Conservation (phyloP, 2,888 invertebrate genomes). For the Lepidocyrtinus sp. region DNA sequence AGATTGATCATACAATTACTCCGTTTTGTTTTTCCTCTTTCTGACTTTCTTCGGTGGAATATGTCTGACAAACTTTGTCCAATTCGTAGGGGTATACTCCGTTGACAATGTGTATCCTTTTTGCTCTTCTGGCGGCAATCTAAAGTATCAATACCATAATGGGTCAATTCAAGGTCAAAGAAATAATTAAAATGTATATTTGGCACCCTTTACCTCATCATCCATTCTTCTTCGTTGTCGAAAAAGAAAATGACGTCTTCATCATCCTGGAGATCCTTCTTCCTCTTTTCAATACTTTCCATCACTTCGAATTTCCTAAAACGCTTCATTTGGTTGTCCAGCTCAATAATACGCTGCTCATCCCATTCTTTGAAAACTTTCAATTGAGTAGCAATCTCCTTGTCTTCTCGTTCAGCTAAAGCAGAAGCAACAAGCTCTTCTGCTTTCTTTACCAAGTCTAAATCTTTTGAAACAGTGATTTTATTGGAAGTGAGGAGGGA, state of each 20-base stretch:
- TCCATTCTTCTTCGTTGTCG: conserved; percentile 81
- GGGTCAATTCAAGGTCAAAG: neutral
- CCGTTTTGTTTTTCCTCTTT: conserved; percentile 56
- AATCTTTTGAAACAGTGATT: conserved; percentile 31
- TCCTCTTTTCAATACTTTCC: conserved; percentile 77
- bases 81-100: conserved; percentile 49
- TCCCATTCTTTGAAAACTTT: conserved; percentile 78
- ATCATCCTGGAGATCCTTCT: conserved; percentile 76
- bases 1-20: neutral
- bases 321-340: conserved; percentile 77
- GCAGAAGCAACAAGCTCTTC: conserved; percentile 65
- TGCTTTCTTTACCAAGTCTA: conserved; percentile 46
- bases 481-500: conserved; percentile 27
- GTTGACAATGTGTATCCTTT: conserved; percentile 51
- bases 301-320: conserved; percentile 74
- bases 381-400: conserved; percentile 77
- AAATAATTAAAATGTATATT: neutral
- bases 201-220: conserved; percentile 63
- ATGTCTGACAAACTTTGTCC: conserved; percentile 43
- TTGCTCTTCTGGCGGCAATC: conserved; percentile 59
- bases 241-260: conserved; percentile 81
- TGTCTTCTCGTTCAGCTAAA: conserved; percentile 76
- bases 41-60: conserved; percentile 55
- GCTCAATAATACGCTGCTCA: conserved; percentile 75
- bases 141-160: neutral